Evolutionary conservation across 2,888 invertebrate genomes (phyloP).

Genomic region (Prosapia bicincta): DNA sequence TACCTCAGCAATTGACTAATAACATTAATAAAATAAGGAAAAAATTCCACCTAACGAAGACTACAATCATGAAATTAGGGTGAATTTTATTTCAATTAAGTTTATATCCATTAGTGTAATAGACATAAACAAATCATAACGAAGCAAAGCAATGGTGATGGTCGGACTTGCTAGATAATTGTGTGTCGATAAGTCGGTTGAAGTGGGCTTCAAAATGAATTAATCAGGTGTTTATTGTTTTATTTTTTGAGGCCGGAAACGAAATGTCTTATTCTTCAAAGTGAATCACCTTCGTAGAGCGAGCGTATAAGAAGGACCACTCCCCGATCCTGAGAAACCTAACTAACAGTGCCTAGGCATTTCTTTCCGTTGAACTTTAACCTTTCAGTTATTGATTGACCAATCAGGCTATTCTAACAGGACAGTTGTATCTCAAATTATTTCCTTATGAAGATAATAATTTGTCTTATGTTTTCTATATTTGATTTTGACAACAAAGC

Average conservation of each 20-base stretch:
- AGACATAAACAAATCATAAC: no score
- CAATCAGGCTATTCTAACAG: background rate
- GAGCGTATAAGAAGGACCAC: background rate
- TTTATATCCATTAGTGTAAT: no score
- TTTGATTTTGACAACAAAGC: no score
- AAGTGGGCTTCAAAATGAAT: background rate
- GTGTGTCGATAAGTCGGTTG: background rate
- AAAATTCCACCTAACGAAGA: no score
- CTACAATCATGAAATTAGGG: no score
- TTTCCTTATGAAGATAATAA: background rate
- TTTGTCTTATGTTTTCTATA: no score
- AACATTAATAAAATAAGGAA: no score
- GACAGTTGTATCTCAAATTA: background rate
- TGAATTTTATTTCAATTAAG: no score
- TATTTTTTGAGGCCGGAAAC: background rate
- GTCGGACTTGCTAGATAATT: no score
- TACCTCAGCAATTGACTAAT: no score
- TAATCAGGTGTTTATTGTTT: background rate
- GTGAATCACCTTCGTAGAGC: background rate
- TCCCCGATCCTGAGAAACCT: background rate
- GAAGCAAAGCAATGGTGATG: no score
- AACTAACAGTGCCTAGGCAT: background rate
- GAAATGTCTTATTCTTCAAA: background rate
- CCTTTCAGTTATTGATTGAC: conserved; percentile 2
- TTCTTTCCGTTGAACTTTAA: background rate